Evolutionary conservation across 1,140 invertebrate genomes (phyloP).

Genomic region (Mesaphorura yosii): DNA sequence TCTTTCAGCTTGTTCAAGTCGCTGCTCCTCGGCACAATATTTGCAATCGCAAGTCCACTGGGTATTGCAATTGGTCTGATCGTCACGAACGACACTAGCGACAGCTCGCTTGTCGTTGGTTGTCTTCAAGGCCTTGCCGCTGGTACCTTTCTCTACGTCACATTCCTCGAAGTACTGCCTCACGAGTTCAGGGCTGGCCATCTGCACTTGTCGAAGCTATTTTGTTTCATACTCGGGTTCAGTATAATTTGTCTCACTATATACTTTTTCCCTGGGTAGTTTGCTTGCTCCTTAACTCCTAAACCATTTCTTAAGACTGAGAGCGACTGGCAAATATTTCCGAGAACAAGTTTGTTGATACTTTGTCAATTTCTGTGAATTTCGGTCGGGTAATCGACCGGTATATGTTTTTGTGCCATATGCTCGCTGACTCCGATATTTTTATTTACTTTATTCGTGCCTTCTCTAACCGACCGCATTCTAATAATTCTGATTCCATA

Average conservation of each 20-base stretch:
- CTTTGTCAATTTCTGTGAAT: too few species aligned
- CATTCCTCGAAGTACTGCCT: slow-evolving; percentile 80
- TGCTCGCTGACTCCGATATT: too few species aligned
- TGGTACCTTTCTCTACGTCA: slow-evolving; percentile 83
- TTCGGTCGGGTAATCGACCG: too few species aligned
- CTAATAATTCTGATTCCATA: too few species aligned
- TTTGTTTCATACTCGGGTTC: slow-evolving; percentile 44
- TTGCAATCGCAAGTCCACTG: slow-evolving; percentile 57
- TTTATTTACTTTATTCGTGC: too few species aligned
- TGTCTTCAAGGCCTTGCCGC: slow-evolving; percentile 40
- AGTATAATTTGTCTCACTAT: slow-evolving; percentile 36
- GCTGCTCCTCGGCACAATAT: slow-evolving; percentile 46
- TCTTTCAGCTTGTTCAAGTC: slow-evolving; percentile 46
- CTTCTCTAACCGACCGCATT: too few species aligned
- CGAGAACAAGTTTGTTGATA: too few species aligned
- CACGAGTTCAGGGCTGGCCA: slow-evolving; percentile 46
- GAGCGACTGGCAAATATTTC: too few species aligned
- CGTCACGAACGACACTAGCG: slow-evolving; percentile 36
- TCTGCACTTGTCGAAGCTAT: slow-evolving; percentile 40
- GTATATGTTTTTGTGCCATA: too few species aligned
- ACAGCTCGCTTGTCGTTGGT: slow-evolving; percentile 40
- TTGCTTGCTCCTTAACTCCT: too few species aligned
- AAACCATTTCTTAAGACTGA: too few species aligned
- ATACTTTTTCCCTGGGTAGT: slow-evolving; percentile 36
- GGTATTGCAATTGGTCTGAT: slow-evolving; percentile 52